A percentile compares a stretch with the other conserved stretches of the same genome.
These are phyloP conservation scores for Halcyon chelicuti DNA, from an alignment of 2,797 vertebrate genomes.

Conservation along the genomic window DNA sequence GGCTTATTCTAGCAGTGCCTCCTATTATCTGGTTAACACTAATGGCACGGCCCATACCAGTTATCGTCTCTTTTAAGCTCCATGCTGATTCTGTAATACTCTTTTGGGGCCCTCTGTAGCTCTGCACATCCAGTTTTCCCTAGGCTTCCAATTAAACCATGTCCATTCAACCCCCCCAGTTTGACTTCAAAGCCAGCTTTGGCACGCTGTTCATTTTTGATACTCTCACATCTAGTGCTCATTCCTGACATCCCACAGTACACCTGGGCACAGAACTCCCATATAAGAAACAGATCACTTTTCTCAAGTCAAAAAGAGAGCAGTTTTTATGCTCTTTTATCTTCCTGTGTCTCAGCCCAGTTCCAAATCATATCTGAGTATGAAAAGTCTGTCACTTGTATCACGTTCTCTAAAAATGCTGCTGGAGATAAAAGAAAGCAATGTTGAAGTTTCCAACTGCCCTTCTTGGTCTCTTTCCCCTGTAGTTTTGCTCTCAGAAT, in stretches of 20 bases:
- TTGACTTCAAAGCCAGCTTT: not conserved
- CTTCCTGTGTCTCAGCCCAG: not conserved
- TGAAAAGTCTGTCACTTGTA: not conserved
- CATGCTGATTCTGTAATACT: not conserved
- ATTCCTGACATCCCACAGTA: not conserved
- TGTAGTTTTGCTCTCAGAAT: not conserved
- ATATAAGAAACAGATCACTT: not conserved
- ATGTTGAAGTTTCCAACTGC: not conserved
- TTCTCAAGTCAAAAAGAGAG: not conserved
- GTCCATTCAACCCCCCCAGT: not conserved
- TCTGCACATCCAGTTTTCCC: not conserved
- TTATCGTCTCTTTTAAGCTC: not conserved
- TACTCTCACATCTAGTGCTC: not conserved
- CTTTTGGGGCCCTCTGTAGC: not conserved
- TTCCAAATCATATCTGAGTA: not conserved
- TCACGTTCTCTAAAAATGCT: not conserved
- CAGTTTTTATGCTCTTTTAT: not conserved
- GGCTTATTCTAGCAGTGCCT: not conserved
- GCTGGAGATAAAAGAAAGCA: not conserved
- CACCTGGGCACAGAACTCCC: not conserved
- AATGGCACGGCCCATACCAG: not conserved
- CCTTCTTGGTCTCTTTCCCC: not conserved
- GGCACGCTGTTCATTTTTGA: not conserved
- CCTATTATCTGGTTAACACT: not conserved
- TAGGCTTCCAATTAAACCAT: not conserved